These are phyloP conservation scores for Antheraea assamensis DNA, from an alignment of 2,888 invertebrate species.

Conservation along the genomic window DNA sequence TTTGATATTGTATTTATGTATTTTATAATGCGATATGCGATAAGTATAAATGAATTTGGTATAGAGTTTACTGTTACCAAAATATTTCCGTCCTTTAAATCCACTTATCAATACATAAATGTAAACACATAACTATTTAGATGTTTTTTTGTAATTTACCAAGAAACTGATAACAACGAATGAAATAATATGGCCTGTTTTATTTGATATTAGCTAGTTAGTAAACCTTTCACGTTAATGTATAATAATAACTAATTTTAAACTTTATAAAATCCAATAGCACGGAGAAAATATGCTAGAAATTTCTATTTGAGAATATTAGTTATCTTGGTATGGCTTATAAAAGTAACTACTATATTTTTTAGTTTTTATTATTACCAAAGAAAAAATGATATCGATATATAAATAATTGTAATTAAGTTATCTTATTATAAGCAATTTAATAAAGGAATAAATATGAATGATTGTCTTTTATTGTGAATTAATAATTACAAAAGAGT, in stretches of 20 bases:
- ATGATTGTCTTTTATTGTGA: background rate
- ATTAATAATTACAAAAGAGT: background rate
- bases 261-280: background rate
- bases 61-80: background rate
- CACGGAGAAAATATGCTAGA: background rate
- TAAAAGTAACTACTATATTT: background rate
- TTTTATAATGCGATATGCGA: background rate
- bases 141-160: background rate
- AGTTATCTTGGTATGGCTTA: background rate
- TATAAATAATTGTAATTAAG: constrained; percentile 5
- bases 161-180: background rate
- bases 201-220: background rate
- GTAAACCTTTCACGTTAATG: background rate
- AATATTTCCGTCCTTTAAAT: constrained; percentile 11
- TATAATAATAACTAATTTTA: background rate
- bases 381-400: constrained; percentile 8
- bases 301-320: background rate
- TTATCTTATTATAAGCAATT: background rate
- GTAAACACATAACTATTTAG: background rate
- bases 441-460: constrained; percentile 3
- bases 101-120: background rate
- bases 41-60: background rate
- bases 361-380: background rate
- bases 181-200: background rate
- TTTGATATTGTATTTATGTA: background rate